A percentile compares a stretch with the other conserved stretches of the same genome.
These are phyloP conservation scores for Corythaixoides concolor DNA, from an alignment of 2,113 vertebrate genomes.

Conservation along the genomic window DNA sequence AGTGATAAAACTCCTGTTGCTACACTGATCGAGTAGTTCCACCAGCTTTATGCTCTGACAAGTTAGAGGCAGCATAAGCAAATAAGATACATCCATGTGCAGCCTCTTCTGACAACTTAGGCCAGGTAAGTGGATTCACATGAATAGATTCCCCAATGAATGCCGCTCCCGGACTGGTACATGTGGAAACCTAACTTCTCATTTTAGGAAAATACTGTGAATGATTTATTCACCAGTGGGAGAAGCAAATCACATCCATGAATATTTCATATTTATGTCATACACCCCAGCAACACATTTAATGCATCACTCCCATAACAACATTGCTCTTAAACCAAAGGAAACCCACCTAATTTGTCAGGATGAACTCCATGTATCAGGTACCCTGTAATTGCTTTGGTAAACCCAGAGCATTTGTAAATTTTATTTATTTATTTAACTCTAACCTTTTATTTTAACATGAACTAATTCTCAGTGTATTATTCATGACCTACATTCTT, in stretches of 20 bases:
- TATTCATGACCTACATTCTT: conserved; percentile 9
- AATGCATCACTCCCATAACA: neutral
- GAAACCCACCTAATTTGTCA: conserved; percentile 45
- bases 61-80: neutral
- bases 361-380: neutral
- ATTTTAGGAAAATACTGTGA: neutral
- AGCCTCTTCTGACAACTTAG: neutral
- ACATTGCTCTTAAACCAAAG: conserved; percentile 3
- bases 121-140: neutral
- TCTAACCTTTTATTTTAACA: neutral
- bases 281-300: conserved; percentile 18
- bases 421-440: conserved; percentile 27
- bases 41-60: neutral
- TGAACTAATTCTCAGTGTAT: neutral
- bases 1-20: neutral
- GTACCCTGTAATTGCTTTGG: neutral
- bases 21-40: neutral
- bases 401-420: conserved; percentile 2
- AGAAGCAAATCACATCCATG: conserved; percentile 26
- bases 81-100: neutral
- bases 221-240: conserved; percentile 23
- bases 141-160: neutral
- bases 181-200: neutral
- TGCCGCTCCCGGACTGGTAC: neutral
- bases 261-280: conserved; percentile 34